These are phyloP conservation scores for Sminthurinus aureus DNA, from an alignment of 2,888 invertebrate genomes.

Conservation along the genomic window DNA sequence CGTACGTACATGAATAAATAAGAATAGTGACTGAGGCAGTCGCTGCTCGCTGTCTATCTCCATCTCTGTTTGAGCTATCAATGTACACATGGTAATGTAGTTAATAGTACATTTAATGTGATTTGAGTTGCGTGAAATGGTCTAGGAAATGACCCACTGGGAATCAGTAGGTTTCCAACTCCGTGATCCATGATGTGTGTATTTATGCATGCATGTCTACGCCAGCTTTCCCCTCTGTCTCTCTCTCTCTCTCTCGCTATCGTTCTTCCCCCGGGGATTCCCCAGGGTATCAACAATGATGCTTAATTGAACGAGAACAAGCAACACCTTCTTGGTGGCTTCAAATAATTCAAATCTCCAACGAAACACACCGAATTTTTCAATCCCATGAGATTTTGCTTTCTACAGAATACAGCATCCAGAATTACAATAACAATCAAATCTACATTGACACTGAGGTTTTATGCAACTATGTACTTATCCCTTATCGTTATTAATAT, in stretches of 20 bases:
- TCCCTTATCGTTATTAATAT: not conserved
- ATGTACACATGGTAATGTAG: not conserved
- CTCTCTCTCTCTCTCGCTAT: too few relatives aligned
- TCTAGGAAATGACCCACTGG: constrained; percentile 42
- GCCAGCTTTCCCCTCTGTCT: constrained; percentile 23
- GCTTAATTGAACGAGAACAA: constrained; percentile 41
- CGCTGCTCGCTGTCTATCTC: too few relatives aligned
- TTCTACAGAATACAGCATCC: not conserved
- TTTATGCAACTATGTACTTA: not conserved
- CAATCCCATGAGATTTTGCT: constrained; percentile 19
- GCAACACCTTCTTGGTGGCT: constrained; percentile 42
- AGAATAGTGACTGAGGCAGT: too few relatives aligned
- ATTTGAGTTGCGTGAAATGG: constrained; percentile 25
- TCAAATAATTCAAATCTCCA: constrained; percentile 11
- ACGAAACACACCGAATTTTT: constrained; percentile 28
- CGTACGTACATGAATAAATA: too few relatives aligned
- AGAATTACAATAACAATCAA: not conserved
- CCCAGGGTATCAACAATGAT: constrained; percentile 42
- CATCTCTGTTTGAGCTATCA: not conserved
- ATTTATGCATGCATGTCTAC: not conserved
- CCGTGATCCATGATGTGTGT: not conserved
- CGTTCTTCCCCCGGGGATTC: not conserved
- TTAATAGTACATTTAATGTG: not conserved
- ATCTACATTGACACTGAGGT: not conserved
- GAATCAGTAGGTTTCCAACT: constrained; percentile 37